phyloP scores from a whole-genome alignment of 1,140 invertebrate species.

The Bradynema listronoti region DNA sequence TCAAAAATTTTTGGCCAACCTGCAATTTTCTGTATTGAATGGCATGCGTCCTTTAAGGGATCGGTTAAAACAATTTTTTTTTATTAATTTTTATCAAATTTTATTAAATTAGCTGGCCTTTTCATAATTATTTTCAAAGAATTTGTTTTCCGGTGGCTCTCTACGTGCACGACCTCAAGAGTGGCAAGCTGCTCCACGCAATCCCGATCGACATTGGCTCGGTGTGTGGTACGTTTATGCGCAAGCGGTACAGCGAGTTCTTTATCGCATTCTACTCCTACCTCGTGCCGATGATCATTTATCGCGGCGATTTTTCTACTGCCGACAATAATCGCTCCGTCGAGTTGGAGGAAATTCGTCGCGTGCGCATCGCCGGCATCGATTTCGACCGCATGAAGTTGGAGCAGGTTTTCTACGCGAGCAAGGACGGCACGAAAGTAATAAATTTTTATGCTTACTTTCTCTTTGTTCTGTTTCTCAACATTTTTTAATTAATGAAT shows the following conservation, averaged over 20 bases:
- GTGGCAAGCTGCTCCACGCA: conserved; percentile 66
- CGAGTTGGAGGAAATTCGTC: conserved; percentile 68
- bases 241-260: conserved; percentile 76
- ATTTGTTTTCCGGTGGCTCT: conserved; percentile 70
- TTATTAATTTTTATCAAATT: too few species aligned
- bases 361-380: conserved; percentile 77
- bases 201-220: conserved; percentile 72
- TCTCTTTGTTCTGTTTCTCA: conserved; percentile 3
- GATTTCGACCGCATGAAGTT: conserved; percentile 73
- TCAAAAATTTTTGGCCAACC: too few species aligned
- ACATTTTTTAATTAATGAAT: too few species aligned
- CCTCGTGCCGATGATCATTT: conserved; percentile 81
- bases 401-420: conserved; percentile 83
- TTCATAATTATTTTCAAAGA: background rate
- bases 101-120: background rate
- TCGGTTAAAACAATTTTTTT: too few species aligned
- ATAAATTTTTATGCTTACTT: background rate
- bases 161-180: conserved; percentile 71
- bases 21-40: too few species aligned
- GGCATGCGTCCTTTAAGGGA: too few species aligned
- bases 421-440: conserved; percentile 83
- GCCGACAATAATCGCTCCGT: conserved; percentile 64
- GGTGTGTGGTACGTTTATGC: conserved; percentile 74
- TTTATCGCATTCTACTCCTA: conserved; percentile 92
- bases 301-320: conserved; percentile 73